Evolutionary conservation across 1,140 invertebrate species (phyloP).

Genomic region (Hestina assimilis): DNA sequence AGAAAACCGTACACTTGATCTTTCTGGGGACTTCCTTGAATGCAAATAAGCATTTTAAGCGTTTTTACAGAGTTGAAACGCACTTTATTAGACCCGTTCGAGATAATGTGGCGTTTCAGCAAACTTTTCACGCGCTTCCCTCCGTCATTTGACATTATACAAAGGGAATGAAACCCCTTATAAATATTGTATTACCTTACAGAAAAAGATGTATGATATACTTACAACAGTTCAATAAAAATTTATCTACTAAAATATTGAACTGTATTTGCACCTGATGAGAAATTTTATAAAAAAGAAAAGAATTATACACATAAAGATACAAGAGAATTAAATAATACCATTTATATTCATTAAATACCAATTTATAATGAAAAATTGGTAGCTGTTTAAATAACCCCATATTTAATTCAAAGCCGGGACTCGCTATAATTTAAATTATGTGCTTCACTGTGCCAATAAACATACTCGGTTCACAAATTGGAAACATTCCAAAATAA

Average conservation of each 20-base stretch:
- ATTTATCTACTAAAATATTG: no score
- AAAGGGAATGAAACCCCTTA: background rate
- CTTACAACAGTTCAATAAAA: no score
- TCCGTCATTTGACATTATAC: background rate
- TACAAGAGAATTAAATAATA: background rate
- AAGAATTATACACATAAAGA: no score
- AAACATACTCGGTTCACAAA: conserved; percentile 27
- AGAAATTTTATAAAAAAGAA: no score
- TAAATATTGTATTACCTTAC: no score
- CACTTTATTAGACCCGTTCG: conserved; percentile 68
- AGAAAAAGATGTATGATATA: no score
- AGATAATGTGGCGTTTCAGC: conserved; percentile 49
- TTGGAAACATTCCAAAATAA: conserved; percentile 27
- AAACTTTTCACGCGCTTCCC: conserved; percentile 42
- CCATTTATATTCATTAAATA: background rate
- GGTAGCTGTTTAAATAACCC: conserved; percentile 5
- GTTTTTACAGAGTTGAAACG: conserved; percentile 66
- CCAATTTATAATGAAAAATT: no score
- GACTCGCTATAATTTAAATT: conserved; percentile 21
- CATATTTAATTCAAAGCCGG: conserved; percentile 5
- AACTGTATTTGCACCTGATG: no score
- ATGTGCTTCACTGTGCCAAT: conserved; percentile 26
- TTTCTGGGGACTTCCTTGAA: conserved; percentile 52
- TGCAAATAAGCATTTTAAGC: conserved; percentile 74
- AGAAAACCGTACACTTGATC: conserved; percentile 1